phyloP scores from a whole-genome alignment of 2,113 vertebrate species.

The Percina caprodes region DNA sequence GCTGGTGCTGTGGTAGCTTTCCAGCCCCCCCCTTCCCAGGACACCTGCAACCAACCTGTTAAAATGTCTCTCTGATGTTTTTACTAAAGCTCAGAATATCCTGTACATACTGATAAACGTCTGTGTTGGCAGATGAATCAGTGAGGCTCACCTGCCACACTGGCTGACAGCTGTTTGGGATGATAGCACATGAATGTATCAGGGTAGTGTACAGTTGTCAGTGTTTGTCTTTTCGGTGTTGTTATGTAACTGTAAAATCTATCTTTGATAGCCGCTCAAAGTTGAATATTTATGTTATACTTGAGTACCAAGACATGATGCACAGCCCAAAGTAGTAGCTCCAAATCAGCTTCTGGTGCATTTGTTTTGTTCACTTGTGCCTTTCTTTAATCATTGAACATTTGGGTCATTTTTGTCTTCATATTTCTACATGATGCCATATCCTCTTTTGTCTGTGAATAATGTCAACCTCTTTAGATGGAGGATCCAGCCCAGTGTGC shows the following conservation, averaged over 20 bases:
- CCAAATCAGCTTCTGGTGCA: neutral
- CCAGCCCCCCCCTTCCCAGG: neutral
- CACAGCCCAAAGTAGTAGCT: neutral
- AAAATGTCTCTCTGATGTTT: constrained; percentile 30
- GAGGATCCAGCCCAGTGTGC: neutral
- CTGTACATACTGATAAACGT: neutral
- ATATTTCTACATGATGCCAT: neutral
- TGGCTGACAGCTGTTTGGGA: neutral
- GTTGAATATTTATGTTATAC: neutral
- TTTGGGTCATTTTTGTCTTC: neutral
- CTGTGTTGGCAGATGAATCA: neutral
- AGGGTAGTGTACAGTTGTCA: neutral
- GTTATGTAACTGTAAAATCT: neutral
- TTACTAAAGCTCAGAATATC: neutral
- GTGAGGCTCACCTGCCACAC: constrained; percentile 7
- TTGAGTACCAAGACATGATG: neutral
- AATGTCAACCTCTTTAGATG: neutral
- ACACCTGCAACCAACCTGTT: constrained; percentile 44
- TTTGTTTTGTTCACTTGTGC: neutral
- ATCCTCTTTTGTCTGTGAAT: neutral
- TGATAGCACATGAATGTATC: neutral
- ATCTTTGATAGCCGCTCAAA: neutral
- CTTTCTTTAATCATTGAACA: neutral
- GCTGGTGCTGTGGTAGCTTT: constrained; percentile 38
- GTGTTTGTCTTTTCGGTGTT: neutral